Conservation (phyloP, 2,888 invertebrate species). For the Rambutsinella grinnellia region DNA sequence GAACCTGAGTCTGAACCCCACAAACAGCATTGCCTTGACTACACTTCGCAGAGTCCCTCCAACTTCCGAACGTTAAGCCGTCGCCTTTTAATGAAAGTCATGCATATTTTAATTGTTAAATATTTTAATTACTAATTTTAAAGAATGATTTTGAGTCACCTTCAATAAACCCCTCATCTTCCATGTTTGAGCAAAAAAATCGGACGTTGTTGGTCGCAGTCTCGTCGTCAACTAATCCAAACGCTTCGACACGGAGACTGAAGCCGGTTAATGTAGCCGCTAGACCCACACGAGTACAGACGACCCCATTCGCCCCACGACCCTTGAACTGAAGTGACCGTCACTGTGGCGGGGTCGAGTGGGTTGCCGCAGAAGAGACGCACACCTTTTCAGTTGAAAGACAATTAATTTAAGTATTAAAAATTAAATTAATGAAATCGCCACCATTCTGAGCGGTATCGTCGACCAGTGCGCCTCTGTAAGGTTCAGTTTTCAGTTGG, state of each 20-base stretch:
- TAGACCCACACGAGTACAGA: background rate
- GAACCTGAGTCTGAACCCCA: conserved; percentile 58
- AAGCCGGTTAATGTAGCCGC: conserved; percentile 13
- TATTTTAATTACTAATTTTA: too few species aligned
- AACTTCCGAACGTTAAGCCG: conserved; percentile 29
- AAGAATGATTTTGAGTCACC: too few species aligned
- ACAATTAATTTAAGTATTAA: too few species aligned
- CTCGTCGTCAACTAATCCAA: conserved; percentile 12
- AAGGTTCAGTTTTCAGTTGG: conserved; percentile 17
- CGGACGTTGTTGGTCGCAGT: conserved; percentile 36
- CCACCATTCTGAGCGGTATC: conserved; percentile 1
- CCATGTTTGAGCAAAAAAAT: conserved; percentile 8
- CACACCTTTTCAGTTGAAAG: too few species aligned
- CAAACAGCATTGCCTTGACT: conserved; percentile 37
- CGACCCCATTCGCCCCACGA: conserved; percentile 12
- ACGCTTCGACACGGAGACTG: background rate
- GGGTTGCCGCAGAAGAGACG: conserved; percentile 29
- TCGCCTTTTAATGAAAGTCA: too few species aligned
- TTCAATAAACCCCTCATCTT: conserved; percentile 16
- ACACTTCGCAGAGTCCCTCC: conserved; percentile 34
- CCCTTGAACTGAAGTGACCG: conserved; percentile 3
- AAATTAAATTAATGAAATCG: background rate
- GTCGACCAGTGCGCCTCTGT: background rate
- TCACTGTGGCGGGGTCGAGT: background rate
- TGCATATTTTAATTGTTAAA: too few species aligned